Conservation (phyloP, 2,888 invertebrate genomes). For the Antitype chi region DNA sequence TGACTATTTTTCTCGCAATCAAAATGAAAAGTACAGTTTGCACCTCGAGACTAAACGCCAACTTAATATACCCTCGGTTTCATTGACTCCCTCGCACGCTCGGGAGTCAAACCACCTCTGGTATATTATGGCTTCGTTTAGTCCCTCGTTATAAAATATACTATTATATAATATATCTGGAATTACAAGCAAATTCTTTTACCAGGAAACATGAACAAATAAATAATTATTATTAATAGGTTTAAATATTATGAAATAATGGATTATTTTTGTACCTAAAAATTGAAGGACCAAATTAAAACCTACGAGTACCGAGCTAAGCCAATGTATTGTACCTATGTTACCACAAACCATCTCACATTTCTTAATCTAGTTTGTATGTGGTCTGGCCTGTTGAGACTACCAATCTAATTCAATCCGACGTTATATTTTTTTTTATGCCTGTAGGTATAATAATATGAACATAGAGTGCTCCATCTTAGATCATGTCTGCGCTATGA, state of each 20-base stretch:
- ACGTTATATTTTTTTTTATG: neutral
- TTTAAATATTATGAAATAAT: neutral
- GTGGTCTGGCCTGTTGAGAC: slow-evolving; percentile 1
- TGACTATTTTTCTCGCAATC: no score
- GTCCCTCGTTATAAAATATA: no score
- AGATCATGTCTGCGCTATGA: neutral
- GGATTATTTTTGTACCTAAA: neutral
- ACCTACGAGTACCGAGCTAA: neutral
- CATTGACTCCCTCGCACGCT: no score
- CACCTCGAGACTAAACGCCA: no score
- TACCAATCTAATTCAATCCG: neutral
- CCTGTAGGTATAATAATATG: no score
- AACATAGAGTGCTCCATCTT: neutral
- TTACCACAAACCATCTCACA: slow-evolving; percentile 19
- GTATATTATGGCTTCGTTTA: no score
- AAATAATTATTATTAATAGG: neutral
- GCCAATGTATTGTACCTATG: neutral
- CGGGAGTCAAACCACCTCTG: no score
- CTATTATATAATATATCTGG: no score
- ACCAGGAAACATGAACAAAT: neutral
- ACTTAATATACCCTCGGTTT: no score
- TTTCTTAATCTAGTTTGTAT: slow-evolving; percentile 21
- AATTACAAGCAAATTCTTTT: neutral
- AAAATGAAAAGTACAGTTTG: no score
- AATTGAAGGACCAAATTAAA: slow-evolving; percentile 1